phyloP scores from a whole-genome alignment of 2,113 vertebrate species.

The Protobothrops flavoviridis region DNA sequence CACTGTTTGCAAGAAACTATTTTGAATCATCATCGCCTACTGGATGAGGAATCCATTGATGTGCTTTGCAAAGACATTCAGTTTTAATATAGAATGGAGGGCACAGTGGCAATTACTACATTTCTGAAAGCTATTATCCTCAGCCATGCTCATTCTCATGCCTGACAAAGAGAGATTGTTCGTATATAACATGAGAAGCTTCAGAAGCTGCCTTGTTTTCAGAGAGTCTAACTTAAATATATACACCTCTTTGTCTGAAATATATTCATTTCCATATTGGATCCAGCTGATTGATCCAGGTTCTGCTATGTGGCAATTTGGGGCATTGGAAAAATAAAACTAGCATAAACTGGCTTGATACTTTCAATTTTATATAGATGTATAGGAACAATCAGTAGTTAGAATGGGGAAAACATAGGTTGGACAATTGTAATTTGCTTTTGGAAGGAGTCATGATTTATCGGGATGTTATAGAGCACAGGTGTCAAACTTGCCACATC shows the following conservation, averaged over 20 bases:
- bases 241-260: background rate
- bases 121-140: background rate
- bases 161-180: background rate
- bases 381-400: background rate
- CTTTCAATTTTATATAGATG: background rate
- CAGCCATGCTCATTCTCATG: background rate
- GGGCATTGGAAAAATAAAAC: background rate
- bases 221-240: background rate
- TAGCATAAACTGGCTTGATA: background rate
- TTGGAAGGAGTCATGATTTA: background rate
- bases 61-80: slow-evolving; percentile 1
- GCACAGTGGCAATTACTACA: background rate
- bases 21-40: slow-evolving; percentile 18
- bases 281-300: background rate
- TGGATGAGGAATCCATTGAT: background rate
- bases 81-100: background rate
- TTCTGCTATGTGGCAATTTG: background rate
- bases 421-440: background rate
- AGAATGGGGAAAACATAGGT: background rate
- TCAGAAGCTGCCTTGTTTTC: background rate
- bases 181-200: background rate
- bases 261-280: background rate
- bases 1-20: slow-evolving; percentile 9
- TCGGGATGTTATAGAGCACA: background rate
- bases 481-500: background rate